phyloP scores from a whole-genome alignment of 2,888 invertebrate species.

The Pristionchus arcanus region DNA sequence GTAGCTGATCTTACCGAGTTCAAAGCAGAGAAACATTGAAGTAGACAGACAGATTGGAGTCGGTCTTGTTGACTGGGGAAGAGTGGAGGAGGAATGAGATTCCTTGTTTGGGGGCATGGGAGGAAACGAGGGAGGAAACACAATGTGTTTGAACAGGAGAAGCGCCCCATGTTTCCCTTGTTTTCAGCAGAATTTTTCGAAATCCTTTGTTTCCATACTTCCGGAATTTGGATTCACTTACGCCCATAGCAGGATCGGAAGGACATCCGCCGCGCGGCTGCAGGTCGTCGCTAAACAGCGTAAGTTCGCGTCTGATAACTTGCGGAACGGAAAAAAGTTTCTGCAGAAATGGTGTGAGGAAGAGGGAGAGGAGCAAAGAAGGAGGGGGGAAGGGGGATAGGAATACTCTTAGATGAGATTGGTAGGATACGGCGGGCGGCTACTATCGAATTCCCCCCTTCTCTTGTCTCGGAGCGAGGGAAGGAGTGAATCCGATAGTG shows the following conservation, averaged over 20 bases:
- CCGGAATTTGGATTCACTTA: background rate
- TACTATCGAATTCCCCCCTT: conserved; percentile 36
- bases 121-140: background rate
- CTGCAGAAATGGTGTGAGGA: background rate
- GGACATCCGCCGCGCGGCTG: background rate
- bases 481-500: conserved; percentile 1
- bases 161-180: background rate
- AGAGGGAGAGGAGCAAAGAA: conserved; percentile 5
- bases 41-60: background rate
- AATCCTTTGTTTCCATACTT: background rate
- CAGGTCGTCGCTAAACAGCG: conserved; percentile 15
- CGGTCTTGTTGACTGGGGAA: background rate
- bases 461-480: background rate
- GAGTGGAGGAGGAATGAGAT: conserved; percentile 1
- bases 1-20: background rate
- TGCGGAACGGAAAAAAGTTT: conserved; percentile 14
- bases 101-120: background rate
- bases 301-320: background rate
- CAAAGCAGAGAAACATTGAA: background rate
- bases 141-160: conserved; percentile 30
- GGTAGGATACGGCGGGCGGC: conserved; percentile 10
- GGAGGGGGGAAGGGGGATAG: background rate
- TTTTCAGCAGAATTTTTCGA: background rate
- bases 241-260: conserved; percentile 48
- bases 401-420: conserved; percentile 38